phyloP scores from a whole-genome alignment of 2,797 vertebrate species.

The Tadarida brasiliensis region DNA sequence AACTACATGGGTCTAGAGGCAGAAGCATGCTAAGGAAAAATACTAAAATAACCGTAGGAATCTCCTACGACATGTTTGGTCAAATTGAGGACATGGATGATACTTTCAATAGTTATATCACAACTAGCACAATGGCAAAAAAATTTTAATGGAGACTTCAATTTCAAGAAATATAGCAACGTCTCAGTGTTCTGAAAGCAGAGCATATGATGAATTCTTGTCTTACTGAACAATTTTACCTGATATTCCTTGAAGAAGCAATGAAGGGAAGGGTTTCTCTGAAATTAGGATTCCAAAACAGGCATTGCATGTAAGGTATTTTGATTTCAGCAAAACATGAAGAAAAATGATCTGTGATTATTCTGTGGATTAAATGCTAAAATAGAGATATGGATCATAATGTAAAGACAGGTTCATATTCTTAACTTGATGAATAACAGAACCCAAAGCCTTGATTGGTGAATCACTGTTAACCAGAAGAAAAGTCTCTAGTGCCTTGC shows the following conservation, averaged over 20 bases:
- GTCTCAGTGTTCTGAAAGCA: background rate
- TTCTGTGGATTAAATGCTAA: conserved; percentile 34
- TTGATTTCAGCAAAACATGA: conserved; percentile 50
- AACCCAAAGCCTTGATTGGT: background rate
- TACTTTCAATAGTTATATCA: background rate
- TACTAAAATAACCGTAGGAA: background rate
- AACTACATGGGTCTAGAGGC: background rate
- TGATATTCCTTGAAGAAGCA: background rate
- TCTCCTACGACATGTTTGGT: background rate
- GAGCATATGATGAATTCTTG: background rate
- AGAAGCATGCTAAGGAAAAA: background rate
- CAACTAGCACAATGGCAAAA: background rate
- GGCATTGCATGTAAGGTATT: background rate
- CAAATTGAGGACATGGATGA: background rate
- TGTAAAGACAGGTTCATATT: conserved; percentile 21
- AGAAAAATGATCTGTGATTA: conserved; percentile 7
- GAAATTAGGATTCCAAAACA: background rate
- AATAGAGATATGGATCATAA: background rate
- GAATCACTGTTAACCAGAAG: background rate
- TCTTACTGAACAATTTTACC: background rate
- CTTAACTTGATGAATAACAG: background rate
- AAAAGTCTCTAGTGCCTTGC: background rate
- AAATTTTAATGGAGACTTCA: background rate
- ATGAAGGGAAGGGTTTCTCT: background rate
- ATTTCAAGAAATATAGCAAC: background rate